These are phyloP conservation scores for Trissoscelio sp. DNA, from an alignment of 2,888 invertebrate genomes.

Conservation along the genomic window DNA sequence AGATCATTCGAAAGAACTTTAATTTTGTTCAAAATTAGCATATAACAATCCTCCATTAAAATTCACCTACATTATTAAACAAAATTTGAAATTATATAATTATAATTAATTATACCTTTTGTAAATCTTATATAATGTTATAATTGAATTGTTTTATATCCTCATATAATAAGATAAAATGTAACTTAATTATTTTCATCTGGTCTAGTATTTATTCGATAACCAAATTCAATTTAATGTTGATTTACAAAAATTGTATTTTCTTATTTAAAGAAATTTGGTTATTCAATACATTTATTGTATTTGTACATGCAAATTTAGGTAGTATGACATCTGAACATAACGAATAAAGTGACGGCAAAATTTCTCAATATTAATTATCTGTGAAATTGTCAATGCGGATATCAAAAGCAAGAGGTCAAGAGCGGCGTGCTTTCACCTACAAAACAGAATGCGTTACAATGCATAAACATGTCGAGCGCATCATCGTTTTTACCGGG, in stretches of 20 bases:
- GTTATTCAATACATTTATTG: not conserved
- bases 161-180: slow-evolving; percentile 13
- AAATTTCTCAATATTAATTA: slow-evolving; percentile 40
- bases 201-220: not conserved
- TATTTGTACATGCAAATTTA: slow-evolving; percentile 1
- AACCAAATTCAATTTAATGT: not conserved
- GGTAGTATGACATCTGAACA: not conserved
- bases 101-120: not conserved
- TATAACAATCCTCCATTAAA: too few species aligned
- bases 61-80: too few species aligned
- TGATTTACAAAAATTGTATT: not conserved
- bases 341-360: not conserved
- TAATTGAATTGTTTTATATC: not conserved
- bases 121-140: not conserved
- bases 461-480: slow-evolving; percentile 46
- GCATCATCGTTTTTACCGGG: slow-evolving; percentile 43
- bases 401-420: slow-evolving; percentile 3
- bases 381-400: slow-evolving; percentile 22
- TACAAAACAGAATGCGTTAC: slow-evolving; percentile 28
- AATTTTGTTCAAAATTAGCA: slow-evolving; percentile 19
- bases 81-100: too few species aligned
- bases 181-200: slow-evolving; percentile 24
- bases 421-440: slow-evolving; percentile 33
- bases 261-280: not conserved
- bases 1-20: too few species aligned